Conservation (phyloP, 2,113 vertebrate genomes). For the Hylia prasina region DNA sequence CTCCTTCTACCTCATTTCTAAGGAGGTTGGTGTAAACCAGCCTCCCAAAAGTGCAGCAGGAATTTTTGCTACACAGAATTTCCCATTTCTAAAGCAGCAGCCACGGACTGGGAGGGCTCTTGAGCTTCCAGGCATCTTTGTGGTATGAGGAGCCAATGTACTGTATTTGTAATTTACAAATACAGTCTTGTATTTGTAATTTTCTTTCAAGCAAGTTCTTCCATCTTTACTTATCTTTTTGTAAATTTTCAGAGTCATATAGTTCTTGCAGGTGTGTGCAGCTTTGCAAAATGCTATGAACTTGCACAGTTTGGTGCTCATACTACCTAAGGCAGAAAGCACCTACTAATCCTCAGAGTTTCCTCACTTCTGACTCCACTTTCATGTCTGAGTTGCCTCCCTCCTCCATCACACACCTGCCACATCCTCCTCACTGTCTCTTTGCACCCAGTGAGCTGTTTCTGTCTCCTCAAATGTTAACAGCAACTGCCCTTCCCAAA, state of each 20-base stretch:
- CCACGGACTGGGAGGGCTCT: neutral
- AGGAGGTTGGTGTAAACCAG: neutral
- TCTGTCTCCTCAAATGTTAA: neutral
- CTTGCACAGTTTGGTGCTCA: neutral
- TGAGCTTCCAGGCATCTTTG: neutral
- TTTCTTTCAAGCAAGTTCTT: neutral
- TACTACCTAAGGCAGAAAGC: neutral
- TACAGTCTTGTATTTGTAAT: neutral
- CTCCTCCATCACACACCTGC: neutral
- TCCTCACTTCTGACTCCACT: neutral
- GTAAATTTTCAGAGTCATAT: neutral
- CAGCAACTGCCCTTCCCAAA: neutral
- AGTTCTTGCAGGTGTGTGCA: neutral
- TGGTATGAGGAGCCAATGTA: neutral
- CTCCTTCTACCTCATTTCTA: neutral
- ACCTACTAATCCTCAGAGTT: neutral
- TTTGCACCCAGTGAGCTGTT: neutral
- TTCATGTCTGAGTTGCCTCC: neutral
- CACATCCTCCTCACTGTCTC: neutral
- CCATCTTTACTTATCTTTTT: neutral
- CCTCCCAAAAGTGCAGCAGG: neutral
- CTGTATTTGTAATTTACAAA: neutral
- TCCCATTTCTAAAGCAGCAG: neutral
- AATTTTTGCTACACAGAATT: neutral
- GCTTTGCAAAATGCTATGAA: neutral